Conservation (phyloP, 2,113 vertebrate genomes). For the Amblyopsis rosae region DNA sequence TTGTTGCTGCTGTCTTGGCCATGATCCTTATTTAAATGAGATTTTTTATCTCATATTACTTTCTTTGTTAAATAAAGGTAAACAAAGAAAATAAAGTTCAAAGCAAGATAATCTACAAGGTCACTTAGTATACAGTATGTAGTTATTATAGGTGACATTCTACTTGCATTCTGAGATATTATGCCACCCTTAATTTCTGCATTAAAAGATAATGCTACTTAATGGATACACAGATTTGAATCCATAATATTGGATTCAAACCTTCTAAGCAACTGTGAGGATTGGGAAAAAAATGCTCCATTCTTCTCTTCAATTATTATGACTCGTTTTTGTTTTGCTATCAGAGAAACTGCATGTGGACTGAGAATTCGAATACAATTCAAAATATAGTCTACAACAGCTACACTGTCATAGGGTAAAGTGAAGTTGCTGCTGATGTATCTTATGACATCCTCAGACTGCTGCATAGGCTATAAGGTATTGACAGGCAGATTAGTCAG, state of each 20-base stretch:
- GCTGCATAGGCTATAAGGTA: conserved; percentile 11
- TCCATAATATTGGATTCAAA: conserved; percentile 18
- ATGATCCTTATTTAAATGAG: too few species aligned
- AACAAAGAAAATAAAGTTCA: too few species aligned
- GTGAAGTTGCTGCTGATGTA: conserved; percentile 51
- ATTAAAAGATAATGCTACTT: too few species aligned
- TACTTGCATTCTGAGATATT: too few species aligned
- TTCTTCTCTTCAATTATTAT: neutral
- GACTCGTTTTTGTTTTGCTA: neutral
- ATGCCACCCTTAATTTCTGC: too few species aligned
- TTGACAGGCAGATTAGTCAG: conserved; percentile 1
- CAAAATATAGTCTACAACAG: neutral
- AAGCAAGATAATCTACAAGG: too few species aligned
- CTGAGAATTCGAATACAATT: conserved; percentile 3
- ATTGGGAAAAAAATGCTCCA: conserved; percentile 5
- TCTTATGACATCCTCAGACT: conserved; percentile 17
- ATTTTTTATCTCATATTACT: too few species aligned
- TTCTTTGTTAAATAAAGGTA: too few species aligned
- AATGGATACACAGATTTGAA: conserved; percentile 4
- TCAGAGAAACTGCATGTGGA: neutral
- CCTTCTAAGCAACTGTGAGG: conserved; percentile 18
- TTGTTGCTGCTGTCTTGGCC: too few species aligned
- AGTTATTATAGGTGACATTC: too few species aligned
- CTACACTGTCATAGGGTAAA: conserved; percentile 6
- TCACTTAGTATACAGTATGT: too few species aligned